These are phyloP conservation scores for Acanthis flammea DNA, from an alignment of 2,797 vertebrate genomes.

Conservation along the genomic window DNA sequence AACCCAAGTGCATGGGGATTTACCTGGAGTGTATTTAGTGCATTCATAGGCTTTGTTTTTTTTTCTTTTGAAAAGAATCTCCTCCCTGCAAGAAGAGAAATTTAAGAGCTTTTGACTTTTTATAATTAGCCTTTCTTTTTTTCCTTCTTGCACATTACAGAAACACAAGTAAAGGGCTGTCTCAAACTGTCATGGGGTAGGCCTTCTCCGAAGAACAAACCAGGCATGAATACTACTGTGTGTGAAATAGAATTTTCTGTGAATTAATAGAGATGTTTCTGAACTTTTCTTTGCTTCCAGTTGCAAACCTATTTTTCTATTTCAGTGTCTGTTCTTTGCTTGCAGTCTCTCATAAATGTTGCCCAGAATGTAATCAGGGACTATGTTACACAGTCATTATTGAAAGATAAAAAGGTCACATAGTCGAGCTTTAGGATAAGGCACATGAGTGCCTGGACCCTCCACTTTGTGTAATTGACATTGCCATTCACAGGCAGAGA, in stretches of 20 bases:
- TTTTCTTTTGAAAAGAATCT: background rate
- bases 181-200: background rate
- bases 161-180: background rate
- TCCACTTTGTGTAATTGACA: background rate
- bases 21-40: background rate
- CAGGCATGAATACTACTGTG: background rate
- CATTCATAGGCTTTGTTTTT: background rate
- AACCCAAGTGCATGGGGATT: background rate
- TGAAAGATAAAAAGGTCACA: background rate
- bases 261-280: background rate
- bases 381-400: background rate
- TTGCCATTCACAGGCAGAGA: background rate
- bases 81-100: background rate
- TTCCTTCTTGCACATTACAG: background rate
- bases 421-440: background rate
- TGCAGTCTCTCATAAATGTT: background rate
- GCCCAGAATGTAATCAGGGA: accelerated
- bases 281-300: background rate
- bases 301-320: background rate
- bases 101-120: background rate
- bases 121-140: background rate
- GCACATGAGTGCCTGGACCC: background rate
- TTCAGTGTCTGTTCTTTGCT: background rate
- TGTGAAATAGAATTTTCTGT: background rate
- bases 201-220: background rate